phyloP scores from a whole-genome alignment of 2,797 vertebrate species.

The Chelidonichthys spinosus region DNA sequence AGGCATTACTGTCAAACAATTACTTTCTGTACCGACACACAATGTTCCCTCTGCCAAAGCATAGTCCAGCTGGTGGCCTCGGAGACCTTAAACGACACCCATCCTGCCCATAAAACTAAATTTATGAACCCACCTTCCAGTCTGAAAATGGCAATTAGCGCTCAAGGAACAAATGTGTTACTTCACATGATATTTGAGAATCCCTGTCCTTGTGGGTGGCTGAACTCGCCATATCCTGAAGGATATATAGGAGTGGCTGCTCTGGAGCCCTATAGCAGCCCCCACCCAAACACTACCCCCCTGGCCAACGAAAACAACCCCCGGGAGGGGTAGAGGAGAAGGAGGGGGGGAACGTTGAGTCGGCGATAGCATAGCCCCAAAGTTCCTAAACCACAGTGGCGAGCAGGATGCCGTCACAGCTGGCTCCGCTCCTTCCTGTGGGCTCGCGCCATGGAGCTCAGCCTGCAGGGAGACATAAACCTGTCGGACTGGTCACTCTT shows the following conservation, averaged over 20 bases:
- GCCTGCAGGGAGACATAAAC: constrained; percentile 84
- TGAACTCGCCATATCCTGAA: constrained; percentile 72
- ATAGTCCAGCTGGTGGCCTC: constrained; percentile 76
- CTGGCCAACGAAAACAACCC: constrained; percentile 83
- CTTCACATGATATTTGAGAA: constrained; percentile 79
- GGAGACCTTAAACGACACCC: constrained; percentile 79
- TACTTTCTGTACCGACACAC: constrained; percentile 57
- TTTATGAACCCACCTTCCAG: constrained; percentile 79
- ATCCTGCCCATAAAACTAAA: constrained; percentile 78
- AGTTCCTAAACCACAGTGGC: constrained; percentile 79
- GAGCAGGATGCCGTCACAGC: constrained; percentile 83
- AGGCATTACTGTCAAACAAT: constrained; percentile 61
- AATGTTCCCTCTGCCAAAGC: constrained; percentile 65
- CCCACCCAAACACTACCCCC: constrained; percentile 79
- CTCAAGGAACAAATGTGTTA: constrained; percentile 74
- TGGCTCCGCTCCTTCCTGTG: constrained; percentile 84
- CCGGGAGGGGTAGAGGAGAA: constrained; percentile 73
- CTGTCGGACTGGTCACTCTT: constrained; percentile 87
- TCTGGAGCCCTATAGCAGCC: constrained; percentile 65
- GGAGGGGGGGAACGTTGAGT: constrained; percentile 72
- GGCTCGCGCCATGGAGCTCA: constrained; percentile 72
- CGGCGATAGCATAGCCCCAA: constrained; percentile 76
- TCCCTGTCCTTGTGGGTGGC: constrained; percentile 73
- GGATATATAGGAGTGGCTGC: constrained; percentile 60
- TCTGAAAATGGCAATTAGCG: constrained; percentile 78